A percentile compares a stretch with the other conserved stretches of the same genome.
Evolutionary conservation across 2,113 vertebrate genomes (phyloP).

Genomic region (Xenopus laevis): DNA sequence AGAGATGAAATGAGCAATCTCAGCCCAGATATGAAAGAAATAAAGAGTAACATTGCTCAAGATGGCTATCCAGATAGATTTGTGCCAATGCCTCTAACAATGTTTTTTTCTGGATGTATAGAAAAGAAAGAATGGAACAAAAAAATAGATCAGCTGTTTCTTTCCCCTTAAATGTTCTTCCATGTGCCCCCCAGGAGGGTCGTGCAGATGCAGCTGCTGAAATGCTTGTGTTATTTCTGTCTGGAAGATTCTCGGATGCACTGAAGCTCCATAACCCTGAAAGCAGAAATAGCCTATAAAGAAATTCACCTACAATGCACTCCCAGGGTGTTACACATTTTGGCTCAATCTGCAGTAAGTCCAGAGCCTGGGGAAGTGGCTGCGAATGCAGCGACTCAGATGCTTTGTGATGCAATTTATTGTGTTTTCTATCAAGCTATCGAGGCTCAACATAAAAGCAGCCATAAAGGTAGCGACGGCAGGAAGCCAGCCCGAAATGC

Average conservation of each 20-base stretch:
- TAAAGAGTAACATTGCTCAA: too few relatives aligned
- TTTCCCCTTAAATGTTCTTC: conserved; percentile 9
- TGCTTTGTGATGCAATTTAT: conserved; percentile 5
- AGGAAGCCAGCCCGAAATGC: not conserved
- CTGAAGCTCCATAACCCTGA: not conserved
- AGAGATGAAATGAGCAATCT: not conserved
- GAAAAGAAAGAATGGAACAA: too few relatives aligned
- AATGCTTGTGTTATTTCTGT: not conserved
- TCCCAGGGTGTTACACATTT: not conserved
- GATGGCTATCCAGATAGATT: too few relatives aligned
- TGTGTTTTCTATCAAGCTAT: not conserved
- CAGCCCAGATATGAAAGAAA: not conserved
- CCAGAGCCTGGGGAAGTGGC: too few relatives aligned
- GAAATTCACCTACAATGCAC: not conserved
- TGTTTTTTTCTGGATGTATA: too few relatives aligned
- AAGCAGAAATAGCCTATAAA: not conserved
- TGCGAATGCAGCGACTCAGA: too few relatives aligned
- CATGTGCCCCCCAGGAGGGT: not conserved
- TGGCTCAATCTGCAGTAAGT: not conserved
- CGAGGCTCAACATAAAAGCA: conserved; percentile 2
- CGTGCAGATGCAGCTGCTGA: not conserved
- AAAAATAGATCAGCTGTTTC: not conserved
- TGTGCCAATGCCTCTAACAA: too few relatives aligned
- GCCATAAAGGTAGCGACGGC: conserved; percentile 3
- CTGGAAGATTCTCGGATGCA: conserved; percentile 7